Conservation (phyloP, 2,113 vertebrate species). For the Gambusia affinis region DNA sequence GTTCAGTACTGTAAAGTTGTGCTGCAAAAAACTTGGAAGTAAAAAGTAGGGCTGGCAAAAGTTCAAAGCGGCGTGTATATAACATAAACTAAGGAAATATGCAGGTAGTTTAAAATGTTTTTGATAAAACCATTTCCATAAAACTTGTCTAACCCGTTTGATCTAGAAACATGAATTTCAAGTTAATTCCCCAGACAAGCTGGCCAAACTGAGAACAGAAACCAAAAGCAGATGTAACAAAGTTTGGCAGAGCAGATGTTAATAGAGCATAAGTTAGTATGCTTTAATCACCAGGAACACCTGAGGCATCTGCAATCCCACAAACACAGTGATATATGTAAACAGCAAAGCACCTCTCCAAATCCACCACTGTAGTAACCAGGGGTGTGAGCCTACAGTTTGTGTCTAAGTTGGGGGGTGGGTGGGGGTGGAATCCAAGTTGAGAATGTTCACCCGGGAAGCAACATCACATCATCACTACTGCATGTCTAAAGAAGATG, state of each 20-base stretch:
- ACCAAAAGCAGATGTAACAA: conserved; percentile 10
- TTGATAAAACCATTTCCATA: not conserved
- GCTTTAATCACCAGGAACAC: conserved; percentile 31
- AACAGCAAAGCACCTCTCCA: conserved; percentile 41
- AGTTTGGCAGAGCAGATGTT: conserved; percentile 19
- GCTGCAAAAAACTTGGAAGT: not conserved
- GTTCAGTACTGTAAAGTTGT: not conserved
- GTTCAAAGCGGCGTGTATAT: not conserved
- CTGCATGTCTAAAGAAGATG: conserved; percentile 11
- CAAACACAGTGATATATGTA: conserved; percentile 43
- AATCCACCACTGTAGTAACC: not conserved
- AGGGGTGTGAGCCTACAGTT: conserved; percentile 44
- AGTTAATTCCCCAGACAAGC: conserved; percentile 4
- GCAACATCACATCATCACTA: not conserved
- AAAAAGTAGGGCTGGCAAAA: not conserved
- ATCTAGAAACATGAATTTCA: not conserved
- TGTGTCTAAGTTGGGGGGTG: conserved; percentile 40
- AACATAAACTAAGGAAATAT: not conserved
- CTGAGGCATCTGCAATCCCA: conserved; percentile 26
- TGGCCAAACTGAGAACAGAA: not conserved
- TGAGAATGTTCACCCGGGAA: not conserved
- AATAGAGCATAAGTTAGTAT: not conserved
- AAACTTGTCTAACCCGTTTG: not conserved
- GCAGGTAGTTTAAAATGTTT: not conserved
- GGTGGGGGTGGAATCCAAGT: conserved; percentile 5